A percentile compares a stretch with the other conserved stretches of the same genome.
Conservation (phyloP, 2,888 invertebrate genomes). For the Acanthosepion pharaonis region DNA sequence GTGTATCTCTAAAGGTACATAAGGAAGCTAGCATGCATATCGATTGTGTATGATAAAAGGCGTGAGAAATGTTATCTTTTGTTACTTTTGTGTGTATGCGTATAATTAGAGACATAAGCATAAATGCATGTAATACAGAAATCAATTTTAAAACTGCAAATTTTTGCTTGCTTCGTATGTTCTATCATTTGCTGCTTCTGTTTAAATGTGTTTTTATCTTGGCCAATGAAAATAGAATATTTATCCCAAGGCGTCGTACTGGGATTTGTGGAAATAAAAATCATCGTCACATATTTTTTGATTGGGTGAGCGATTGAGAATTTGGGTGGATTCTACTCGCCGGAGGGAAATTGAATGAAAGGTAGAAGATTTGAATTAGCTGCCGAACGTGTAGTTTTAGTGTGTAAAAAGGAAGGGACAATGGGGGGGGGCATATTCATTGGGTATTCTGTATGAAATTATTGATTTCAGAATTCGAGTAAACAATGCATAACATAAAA, state of each 20-base stretch:
- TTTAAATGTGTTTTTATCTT: background rate
- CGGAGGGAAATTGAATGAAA: background rate
- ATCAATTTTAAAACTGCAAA: background rate
- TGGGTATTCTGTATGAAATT: background rate
- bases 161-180: background rate
- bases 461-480: background rate
- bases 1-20: background rate
- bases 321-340: background rate
- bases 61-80: background rate
- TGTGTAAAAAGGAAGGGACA: background rate
- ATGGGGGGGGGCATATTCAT: background rate
- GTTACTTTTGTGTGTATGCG: background rate
- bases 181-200: background rate
- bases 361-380: background rate
- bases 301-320: background rate
- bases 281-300: background rate
- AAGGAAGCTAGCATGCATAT: background rate
- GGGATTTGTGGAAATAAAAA: slow-evolving; percentile 3
- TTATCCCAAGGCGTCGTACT: background rate
- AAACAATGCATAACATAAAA: background rate
- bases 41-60: background rate
- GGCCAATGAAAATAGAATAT: background rate
- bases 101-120: background rate
- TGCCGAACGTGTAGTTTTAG: background rate
- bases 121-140: background rate